Evolutionary conservation across 2,797 vertebrate genomes (phyloP), one percentile per base, ranked within the genome.

Genomic region (Halcyon leucocephala): DNA sequence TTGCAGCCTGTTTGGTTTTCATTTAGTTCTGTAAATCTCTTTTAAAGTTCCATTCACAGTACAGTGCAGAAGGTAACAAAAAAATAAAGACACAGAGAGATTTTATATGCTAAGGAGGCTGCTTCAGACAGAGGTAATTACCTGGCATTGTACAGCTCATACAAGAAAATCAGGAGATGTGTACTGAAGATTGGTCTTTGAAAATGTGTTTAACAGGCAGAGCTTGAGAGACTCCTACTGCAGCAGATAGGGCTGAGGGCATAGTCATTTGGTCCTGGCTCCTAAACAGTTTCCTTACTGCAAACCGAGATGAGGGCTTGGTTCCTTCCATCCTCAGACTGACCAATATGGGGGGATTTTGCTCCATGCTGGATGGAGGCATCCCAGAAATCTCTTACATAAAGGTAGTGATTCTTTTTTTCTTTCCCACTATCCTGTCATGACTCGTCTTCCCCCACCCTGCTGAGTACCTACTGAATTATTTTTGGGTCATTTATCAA

Each of bases 91-190:
- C 2, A 1, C 0, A 1, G 29, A 86, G 35, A 67, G 17, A 42
- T 42, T 58, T 94, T 70, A 12, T 51, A 89, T 62, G 37, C 74
- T 86, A 71, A 96, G 64, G 60, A 87, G 85, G 49, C 11, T 44
- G 25, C 85, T 93, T 93, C 85, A 93, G 76, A 55, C 76, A 77
- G 73, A 86, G 37, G 39, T 42, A 81, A 78, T 90, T 95, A 96
- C 84, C 33, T 86, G 73, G 22, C 4, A 3, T 46, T 81, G 48
- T 61, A 41, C 48, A 85, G 65, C 69, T 86, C 48, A 21, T 31
- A 54, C 35, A 81, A 35, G 71, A 93, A 86, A 76, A 76, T 51
- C 9, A 0, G 66, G 82, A 86, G 54, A 92, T 79, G 82, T 52
- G 62, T 82, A 71, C 57, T 89, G 69, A 77, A 81, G 79, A 84